Evolutionary conservation across 2,797 vertebrate species (phyloP), one percentile per base, ranked within the genome.

Genomic region (Thaleichthys pacificus): DNA sequence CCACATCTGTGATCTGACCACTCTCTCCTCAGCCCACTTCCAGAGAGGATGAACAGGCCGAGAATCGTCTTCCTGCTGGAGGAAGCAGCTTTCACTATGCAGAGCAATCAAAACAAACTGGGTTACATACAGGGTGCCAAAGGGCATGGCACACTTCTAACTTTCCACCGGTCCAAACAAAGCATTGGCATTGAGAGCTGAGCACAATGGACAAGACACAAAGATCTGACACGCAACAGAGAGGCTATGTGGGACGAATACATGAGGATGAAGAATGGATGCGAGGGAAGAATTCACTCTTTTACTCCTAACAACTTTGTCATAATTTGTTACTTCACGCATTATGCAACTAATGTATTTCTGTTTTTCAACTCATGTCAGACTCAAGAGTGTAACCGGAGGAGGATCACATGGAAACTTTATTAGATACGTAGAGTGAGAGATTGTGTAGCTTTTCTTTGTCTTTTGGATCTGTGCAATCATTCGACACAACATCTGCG

Each of bases 51-150:
- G 75, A 73, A 76, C 49, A 63, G 78, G 74, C 66, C 51, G 82
- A 82, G 82, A 82, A 80, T 81, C 79, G 66, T 84, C 88, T 91
- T 91, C 89, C 90, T 91, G 89, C 78, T 67, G 80, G 84, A 88
- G 89, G 91, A 93, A 91, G 80, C 86, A 84, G 86, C 89, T 90
- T 89, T 91, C 81, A 84, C 77, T 86, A 66, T 64, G 83, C 79
- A 80, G 80, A 85, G 57, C 78, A 88, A 89, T 84, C 82, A 87
- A 89, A 91, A 92, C 85, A 92, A 88, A 89, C 84, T 76, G 58
- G 57, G 74, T 76, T 75, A 32, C 63, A 28, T 60, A 26, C 22
- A 49, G 85, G 83, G 77, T 77, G 84, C 80, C 76, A 75, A 78
- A 84, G 89, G 87, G 57, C 89, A 88, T 2, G 28, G 70, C 66